Conservation (phyloP, 2,113 vertebrate species). For the Channa argus region DNA sequence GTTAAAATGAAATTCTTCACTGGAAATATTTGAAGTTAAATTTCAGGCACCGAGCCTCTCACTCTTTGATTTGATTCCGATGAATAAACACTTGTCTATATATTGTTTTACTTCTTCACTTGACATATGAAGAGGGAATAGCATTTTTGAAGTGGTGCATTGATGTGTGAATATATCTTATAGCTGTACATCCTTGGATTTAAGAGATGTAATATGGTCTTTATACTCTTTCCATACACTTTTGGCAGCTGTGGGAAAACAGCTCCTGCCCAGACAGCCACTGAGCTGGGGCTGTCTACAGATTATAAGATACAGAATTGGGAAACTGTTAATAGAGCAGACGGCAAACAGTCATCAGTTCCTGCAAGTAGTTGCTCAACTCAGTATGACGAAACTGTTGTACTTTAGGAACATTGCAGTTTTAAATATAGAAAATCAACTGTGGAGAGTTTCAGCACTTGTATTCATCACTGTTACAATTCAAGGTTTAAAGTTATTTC, state of each 20-base stretch:
- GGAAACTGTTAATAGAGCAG: constrained; percentile 51
- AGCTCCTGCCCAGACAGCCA: neutral
- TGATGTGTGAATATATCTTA: constrained; percentile 26
- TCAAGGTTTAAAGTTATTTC: neutral
- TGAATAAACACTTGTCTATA: constrained; percentile 29
- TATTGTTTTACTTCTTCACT: constrained; percentile 11
- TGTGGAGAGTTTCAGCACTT: neutral
- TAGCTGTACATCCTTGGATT: constrained; percentile 6
- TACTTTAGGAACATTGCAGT: neutral
- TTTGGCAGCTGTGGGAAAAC: constrained; percentile 31
- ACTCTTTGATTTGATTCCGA: constrained; percentile 37
- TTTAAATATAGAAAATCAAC: neutral
- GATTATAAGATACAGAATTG: constrained; percentile 38
- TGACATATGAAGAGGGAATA: neutral
- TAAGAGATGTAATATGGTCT: constrained; percentile 6
- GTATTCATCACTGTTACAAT: neutral
- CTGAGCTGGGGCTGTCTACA: constrained; percentile 13
- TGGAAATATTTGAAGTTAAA: constrained; percentile 49
- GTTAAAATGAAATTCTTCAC: constrained; percentile 46
- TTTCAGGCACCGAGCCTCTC: constrained; percentile 23
- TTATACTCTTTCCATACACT: constrained; percentile 1
- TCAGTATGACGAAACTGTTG: constrained; percentile 34
- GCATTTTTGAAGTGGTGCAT: neutral
- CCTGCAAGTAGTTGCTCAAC: constrained; percentile 50
- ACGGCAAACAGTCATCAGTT: constrained; percentile 42